A percentile compares a stretch with the other conserved stretches of the same genome.
These are phyloP conservation scores for Xyliphius kryptos DNA, from an alignment of 2,113 vertebrate species.

Conservation along the genomic window DNA sequence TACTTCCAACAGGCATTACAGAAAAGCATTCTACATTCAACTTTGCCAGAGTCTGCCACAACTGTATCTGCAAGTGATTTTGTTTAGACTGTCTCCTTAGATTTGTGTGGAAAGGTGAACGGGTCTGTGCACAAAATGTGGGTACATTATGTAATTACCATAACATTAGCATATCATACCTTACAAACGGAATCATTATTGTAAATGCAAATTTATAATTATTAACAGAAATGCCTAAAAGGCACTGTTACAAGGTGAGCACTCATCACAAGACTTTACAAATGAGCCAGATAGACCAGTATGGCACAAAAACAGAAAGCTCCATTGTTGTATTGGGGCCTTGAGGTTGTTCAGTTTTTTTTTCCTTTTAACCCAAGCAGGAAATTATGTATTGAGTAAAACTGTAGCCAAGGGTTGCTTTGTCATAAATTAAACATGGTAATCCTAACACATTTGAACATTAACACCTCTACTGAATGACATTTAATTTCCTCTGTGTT, in stretches of 20 bases:
- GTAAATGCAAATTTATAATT: conserved; percentile 30
- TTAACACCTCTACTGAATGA: conserved; percentile 51
- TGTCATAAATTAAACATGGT: conserved; percentile 35
- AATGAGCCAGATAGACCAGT: conserved; percentile 6
- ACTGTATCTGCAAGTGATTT: conserved; percentile 49
- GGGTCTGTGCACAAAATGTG: conserved; percentile 7
- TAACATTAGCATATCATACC: conserved; percentile 14
- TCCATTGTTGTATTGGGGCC: conserved; percentile 1
- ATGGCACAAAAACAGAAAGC: conserved; percentile 22
- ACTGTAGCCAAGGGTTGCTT: conserved; percentile 16
- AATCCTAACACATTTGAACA: conserved; percentile 30
- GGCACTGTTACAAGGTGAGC: conserved; percentile 22
- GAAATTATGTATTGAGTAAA: conserved; percentile 17
- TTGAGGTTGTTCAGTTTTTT: conserved; percentile 9
- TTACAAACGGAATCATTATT: conserved; percentile 12
- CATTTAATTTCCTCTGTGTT: conserved; percentile 56
- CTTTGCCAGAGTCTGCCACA: conserved; percentile 64
- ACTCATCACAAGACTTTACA: conserved; percentile 15
- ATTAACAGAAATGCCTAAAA: conserved; percentile 26
- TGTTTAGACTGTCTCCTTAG: conserved; percentile 23
- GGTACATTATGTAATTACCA: conserved; percentile 11
- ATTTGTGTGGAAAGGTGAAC: conserved; percentile 19
- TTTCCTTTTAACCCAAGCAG: neutral
- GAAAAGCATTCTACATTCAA: conserved; percentile 68
- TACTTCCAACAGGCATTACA: conserved; percentile 72